A percentile compares a stretch with the other conserved stretches of the same genome.
These are phyloP conservation scores for Diachasma alloeum DNA, from an alignment of 1,140 invertebrate species.

Conservation along the genomic window DNA sequence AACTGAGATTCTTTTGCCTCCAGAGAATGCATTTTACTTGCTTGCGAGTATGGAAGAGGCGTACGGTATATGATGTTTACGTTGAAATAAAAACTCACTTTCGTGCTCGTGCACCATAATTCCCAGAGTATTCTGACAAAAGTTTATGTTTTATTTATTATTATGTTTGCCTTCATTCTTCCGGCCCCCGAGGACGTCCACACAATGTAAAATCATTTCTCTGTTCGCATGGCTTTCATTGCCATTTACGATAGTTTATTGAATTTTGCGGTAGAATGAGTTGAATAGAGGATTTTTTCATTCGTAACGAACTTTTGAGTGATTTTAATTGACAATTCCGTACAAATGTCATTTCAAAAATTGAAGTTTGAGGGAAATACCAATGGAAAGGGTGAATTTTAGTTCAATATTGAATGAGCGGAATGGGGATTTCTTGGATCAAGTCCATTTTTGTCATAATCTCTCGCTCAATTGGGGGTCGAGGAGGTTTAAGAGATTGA, in stretches of 20 bases:
- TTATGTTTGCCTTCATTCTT: neutral
- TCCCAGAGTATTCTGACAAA: neutral
- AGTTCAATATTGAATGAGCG: no score
- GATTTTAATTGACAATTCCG: no score
- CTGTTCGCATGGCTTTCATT: neutral
- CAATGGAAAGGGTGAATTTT: no score
- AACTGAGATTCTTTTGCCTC: no score
- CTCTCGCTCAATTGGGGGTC: no score
- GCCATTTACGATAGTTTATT: neutral
- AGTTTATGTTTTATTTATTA: neutral
- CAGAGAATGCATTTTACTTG: neutral
- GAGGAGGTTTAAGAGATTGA: no score
- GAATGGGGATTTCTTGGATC: no score
- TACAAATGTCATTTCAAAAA: no score
- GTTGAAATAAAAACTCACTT: constrained; percentile 5
- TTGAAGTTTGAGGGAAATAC: no score
- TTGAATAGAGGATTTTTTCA: no score
- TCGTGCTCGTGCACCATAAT: constrained; percentile 8
- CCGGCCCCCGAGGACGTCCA: neutral
- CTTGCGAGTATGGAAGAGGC: neutral
- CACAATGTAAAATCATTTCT: neutral
- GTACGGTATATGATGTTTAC: neutral
- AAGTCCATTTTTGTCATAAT: no score
- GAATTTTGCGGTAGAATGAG: neutral
- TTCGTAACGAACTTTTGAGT: no score